Percentiles rank a stretch among this genome's conserved stretches.
phyloP scores from a whole-genome alignment of 2,888 invertebrate genomes.

The Danaus chrysippus region DNA sequence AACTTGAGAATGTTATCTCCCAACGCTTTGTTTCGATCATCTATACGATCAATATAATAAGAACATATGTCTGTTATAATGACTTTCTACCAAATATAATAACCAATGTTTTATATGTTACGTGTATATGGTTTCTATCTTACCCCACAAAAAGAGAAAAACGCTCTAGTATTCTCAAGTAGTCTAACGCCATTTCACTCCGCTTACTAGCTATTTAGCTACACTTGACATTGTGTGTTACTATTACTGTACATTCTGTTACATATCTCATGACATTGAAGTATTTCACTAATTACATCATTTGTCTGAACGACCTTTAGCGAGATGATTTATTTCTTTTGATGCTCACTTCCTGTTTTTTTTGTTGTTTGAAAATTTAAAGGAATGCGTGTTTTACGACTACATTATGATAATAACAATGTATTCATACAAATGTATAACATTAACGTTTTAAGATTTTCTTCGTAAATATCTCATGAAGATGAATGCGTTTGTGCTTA shows the following conservation, averaged over 20 bases:
- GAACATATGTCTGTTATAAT: too few relatives aligned
- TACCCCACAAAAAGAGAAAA: conserved; percentile 29
- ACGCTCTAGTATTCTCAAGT: conserved; percentile 13
- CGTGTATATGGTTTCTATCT: conserved; percentile 18
- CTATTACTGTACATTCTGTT: conserved; percentile 43
- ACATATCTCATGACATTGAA: conserved; percentile 46
- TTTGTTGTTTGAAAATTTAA: conserved; percentile 1
- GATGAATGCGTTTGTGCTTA: conserved; percentile 47
- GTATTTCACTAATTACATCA: conserved; percentile 55
- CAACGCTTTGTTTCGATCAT: too few relatives aligned
- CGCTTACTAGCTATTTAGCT: conserved; percentile 35
- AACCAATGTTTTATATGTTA: neutral
- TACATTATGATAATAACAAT: neutral
- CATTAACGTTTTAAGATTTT: too few relatives aligned
- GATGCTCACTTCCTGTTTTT: conserved; percentile 17
- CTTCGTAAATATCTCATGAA: neutral
- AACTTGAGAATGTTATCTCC: too few relatives aligned
- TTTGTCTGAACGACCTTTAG: conserved; percentile 23
- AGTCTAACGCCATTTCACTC: conserved; percentile 32
- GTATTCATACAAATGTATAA: too few relatives aligned
- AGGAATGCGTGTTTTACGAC: neutral
- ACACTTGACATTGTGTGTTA: conserved; percentile 68
- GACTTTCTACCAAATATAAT: neutral
- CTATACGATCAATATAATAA: too few relatives aligned
- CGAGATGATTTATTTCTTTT: conserved; percentile 16